Conservation (phyloP, 1,140 invertebrate species). For the Bombus balteatus region DNA sequence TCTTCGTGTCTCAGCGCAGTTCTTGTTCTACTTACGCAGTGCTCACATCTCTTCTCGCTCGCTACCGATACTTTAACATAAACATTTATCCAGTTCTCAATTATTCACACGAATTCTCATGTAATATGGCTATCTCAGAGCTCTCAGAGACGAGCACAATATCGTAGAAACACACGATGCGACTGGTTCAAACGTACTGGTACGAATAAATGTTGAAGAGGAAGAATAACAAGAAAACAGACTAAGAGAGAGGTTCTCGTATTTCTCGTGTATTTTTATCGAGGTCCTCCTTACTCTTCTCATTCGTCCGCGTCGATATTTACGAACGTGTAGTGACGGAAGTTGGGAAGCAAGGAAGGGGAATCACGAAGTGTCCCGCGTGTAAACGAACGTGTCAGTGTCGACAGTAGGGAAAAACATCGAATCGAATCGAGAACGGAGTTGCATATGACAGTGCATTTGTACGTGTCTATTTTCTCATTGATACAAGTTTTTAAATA, state of each 20-base stretch:
- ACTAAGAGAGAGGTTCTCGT: not conserved
- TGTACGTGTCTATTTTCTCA: too few relatives aligned
- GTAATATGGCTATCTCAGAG: too few relatives aligned
- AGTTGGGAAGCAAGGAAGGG: not conserved
- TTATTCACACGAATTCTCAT: not conserved
- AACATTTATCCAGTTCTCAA: not conserved
- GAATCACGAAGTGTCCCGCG: not conserved
- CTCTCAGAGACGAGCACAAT: not conserved
- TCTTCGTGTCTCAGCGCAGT: not conserved
- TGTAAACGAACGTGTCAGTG: not conserved
- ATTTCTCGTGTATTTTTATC: conserved; percentile 26
- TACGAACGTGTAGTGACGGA: not conserved
- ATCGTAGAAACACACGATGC: not conserved
- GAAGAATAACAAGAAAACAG: not conserved
- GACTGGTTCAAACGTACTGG: not conserved
- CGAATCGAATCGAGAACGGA: too few relatives aligned
- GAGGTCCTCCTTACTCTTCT: not conserved
- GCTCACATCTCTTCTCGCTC: not conserved
- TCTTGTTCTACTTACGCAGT: not conserved
- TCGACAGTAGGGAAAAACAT: not conserved
- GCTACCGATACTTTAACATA: not conserved
- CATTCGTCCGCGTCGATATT: not conserved
- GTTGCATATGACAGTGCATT: not conserved
- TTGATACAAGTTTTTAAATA: not conserved
- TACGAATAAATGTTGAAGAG: not conserved